Conservation (phyloP, 1,140 invertebrate species). For the Ptiloglossa arizonensis region DNA sequence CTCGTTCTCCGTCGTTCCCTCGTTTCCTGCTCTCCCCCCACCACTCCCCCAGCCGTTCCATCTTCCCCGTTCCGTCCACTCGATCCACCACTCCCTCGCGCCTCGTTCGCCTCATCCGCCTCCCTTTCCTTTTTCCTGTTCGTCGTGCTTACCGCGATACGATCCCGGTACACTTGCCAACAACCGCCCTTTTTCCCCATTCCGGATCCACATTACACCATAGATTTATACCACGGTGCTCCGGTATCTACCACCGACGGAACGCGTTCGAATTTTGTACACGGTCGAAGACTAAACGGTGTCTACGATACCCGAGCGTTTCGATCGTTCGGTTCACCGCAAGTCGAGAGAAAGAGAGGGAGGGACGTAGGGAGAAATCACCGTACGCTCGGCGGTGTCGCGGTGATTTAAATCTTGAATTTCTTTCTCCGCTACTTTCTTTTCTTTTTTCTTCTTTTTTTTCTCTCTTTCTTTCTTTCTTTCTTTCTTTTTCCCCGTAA, state of each 20-base stretch:
- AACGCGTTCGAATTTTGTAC: background rate
- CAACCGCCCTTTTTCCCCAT: conserved; percentile 28
- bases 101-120: background rate
- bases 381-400: too few relatives aligned
- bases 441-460: too few relatives aligned
- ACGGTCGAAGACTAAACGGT: too few relatives aligned
- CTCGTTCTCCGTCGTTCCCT: too few relatives aligned
- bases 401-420: too few relatives aligned
- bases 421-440: too few relatives aligned
- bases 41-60: background rate
- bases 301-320: background rate
- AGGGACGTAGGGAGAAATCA: too few relatives aligned
- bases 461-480: too few relatives aligned
- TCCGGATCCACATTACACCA: conserved; percentile 45
- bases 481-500: conserved; percentile 40
- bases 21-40: background rate
- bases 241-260: background rate
- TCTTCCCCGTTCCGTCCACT: background rate
- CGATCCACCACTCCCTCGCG: background rate
- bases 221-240: conserved; percentile 25
- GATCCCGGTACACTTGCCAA: conserved; percentile 47
- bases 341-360: conserved; percentile 48
- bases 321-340: conserved; percentile 15
- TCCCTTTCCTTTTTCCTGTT: background rate
- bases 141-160: conserved; percentile 32